These are phyloP conservation scores for Melipona quadrifasciata DNA, from an alignment of 1,140 invertebrate genomes.

Conservation along the genomic window DNA sequence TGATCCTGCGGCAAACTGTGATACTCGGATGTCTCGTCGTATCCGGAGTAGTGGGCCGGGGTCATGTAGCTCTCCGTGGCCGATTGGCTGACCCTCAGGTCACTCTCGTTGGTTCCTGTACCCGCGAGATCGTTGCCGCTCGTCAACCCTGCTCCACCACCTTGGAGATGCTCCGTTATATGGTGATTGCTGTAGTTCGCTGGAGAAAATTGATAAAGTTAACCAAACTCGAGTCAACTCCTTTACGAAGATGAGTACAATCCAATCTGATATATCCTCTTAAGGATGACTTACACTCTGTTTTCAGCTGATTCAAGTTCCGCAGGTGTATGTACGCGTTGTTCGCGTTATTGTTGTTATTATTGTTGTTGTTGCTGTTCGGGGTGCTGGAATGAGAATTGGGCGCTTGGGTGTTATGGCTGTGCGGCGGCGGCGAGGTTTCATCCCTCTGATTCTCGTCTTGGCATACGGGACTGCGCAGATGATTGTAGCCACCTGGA, in stretches of 20 bases:
- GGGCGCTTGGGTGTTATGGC: slow-evolving; percentile 75
- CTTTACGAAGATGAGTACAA: too few species aligned
- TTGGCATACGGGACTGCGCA: slow-evolving; percentile 82
- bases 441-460: slow-evolving; percentile 81
- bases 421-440: slow-evolving; percentile 80
- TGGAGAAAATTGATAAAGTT: slow-evolving; percentile 46
- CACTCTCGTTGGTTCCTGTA: slow-evolving; percentile 73
- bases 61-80: slow-evolving; percentile 78
- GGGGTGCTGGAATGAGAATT: slow-evolving; percentile 74
- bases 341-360: slow-evolving; percentile 77
- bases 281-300: slow-evolving; percentile 73
- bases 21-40: slow-evolving; percentile 87
- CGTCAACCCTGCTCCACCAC: slow-evolving; percentile 71
- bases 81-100: slow-evolving; percentile 72
- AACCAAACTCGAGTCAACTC: too few species aligned
- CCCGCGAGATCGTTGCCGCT: slow-evolving; percentile 67
- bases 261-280: too few species aligned
- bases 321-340: slow-evolving; percentile 79
- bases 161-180: slow-evolving; percentile 78
- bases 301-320: slow-evolving; percentile 79
- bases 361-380: slow-evolving; percentile 76
- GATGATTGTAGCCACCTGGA: slow-evolving; percentile 83
- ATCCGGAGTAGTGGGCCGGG: slow-evolving; percentile 81
- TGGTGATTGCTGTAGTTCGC: slow-evolving; percentile 82
- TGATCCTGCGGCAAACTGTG: slow-evolving; percentile 85